phyloP scores from a whole-genome alignment of 2,797 vertebrate genomes.

The Amazona finschi region DNA sequence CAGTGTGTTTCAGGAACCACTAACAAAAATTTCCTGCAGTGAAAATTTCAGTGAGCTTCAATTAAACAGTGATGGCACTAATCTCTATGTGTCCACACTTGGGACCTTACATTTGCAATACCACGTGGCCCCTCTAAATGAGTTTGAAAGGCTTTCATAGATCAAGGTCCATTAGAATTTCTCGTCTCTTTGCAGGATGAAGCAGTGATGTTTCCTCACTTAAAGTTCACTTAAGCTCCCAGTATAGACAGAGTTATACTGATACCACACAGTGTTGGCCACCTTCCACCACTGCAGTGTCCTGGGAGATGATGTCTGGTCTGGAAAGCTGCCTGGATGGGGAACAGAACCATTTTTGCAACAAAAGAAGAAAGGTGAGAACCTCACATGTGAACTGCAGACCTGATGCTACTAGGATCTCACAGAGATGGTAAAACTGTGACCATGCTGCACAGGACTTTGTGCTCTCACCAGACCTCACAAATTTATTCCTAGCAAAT shows the following conservation, averaged over 20 bases:
- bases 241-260: background rate
- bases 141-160: background rate
- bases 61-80: background rate
- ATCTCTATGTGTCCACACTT: background rate
- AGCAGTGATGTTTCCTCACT: background rate
- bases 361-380: background rate
- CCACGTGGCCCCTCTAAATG: background rate
- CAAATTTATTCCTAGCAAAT: conserved; percentile 2
- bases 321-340: background rate
- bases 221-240: background rate
- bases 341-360: background rate
- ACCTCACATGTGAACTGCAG: background rate
- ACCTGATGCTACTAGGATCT: background rate
- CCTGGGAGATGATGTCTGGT: background rate
- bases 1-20: background rate
- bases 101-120: background rate
- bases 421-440: background rate
- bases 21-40: background rate
- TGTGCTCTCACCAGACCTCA: background rate
- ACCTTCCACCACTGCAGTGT: conserved; percentile 17
- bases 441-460: background rate
- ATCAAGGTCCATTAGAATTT: background rate
- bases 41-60: background rate
- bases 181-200: background rate
- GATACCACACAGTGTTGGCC: background rate